A percentile compares a stretch with the other conserved stretches of the same genome.
Conservation (phyloP, 2,888 invertebrate species). For the Microdon myrmicae region DNA sequence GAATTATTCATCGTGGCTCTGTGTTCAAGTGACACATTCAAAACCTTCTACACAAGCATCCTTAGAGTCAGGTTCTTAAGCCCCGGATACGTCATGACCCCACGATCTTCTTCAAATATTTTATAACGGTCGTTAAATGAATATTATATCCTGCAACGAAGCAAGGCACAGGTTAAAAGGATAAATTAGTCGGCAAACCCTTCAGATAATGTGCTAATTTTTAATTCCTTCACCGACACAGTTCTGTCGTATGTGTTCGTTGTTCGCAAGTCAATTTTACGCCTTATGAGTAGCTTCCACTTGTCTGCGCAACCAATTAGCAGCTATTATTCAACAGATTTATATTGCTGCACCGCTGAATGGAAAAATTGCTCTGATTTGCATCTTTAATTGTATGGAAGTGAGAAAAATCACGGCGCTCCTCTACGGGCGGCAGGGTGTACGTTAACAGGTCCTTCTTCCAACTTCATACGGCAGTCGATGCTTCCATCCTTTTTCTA, state of each 20-base stretch:
- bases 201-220: conserved; percentile 20
- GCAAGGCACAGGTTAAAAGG: no score
- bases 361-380: conserved; percentile 53
- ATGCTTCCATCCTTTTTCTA: conserved; percentile 7
- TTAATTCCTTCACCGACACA: conserved; percentile 3
- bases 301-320: conserved; percentile 38
- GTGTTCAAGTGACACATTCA: no score
- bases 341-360: conserved; percentile 49
- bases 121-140: no score
- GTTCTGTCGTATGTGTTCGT: conserved; percentile 5
- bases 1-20: conserved; percentile 26
- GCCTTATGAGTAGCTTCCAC: conserved; percentile 26
- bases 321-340: conserved; percentile 50
- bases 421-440: conserved; percentile 11
- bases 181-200: no score
- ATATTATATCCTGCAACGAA: no score
- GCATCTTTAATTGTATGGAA: conserved; percentile 53
- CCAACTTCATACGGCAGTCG: conserved; percentile 5
- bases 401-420: conserved; percentile 43
- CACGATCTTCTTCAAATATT: no score
- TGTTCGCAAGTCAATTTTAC: conserved; percentile 32
- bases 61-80: no score
- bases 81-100: no score
- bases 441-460: conserved; percentile 40
- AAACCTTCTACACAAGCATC: no score